A percentile compares a stretch with the other conserved stretches of the same genome.
Evolutionary conservation across 2,113 vertebrate genomes (phyloP).

Genomic region (Saguinus imperator): DNA sequence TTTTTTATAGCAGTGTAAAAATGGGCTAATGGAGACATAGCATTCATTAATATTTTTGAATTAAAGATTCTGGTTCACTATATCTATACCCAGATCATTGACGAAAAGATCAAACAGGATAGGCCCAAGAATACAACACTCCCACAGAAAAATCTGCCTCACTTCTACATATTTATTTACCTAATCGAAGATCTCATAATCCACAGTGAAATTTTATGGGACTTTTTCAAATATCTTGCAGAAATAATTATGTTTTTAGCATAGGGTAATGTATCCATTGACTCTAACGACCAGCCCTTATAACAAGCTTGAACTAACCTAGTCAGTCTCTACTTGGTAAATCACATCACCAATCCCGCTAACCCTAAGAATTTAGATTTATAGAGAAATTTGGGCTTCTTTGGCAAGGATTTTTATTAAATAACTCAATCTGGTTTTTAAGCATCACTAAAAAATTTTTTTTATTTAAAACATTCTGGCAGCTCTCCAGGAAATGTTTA

Average conservation of each 20-base stretch:
- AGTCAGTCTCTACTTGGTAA: background rate
- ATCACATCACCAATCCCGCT: background rate
- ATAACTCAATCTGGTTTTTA: background rate
- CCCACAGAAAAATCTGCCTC: background rate
- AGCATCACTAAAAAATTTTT: background rate
- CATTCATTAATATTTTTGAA: background rate
- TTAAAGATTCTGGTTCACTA: background rate
- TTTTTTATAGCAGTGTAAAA: too few species aligned
- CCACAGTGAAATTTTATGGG: background rate
- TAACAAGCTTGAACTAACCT: background rate
- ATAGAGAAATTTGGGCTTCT: background rate
- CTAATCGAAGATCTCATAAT: background rate
- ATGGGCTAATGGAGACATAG: too few species aligned
- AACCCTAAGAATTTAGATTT: background rate
- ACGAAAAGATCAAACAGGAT: background rate
- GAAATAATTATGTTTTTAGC: background rate
- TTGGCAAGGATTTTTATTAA: background rate
- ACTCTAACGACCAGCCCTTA: background rate
- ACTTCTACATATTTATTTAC: background rate
- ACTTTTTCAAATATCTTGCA: background rate
- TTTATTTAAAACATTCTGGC: background rate
- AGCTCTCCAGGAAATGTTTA: constrained; percentile 15
- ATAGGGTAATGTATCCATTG: background rate
- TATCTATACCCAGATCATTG: background rate
- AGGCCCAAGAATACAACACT: background rate